Conservation (phyloP, 2,113 vertebrate genomes). For the Atrichornis clamosus region DNA sequence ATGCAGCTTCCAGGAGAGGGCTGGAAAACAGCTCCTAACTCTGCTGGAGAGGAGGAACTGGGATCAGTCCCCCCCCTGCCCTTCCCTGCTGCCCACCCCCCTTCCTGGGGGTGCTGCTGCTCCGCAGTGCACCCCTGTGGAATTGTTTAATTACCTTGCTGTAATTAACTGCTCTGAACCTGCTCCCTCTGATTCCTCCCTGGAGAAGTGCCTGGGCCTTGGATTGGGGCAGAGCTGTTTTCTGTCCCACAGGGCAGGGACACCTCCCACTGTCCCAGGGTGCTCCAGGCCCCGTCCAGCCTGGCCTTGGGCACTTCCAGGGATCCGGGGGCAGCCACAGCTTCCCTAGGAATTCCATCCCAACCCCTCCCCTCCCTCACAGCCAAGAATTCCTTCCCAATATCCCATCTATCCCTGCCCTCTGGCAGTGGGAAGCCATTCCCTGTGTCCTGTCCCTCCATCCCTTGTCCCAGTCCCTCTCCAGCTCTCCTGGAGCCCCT, state of each 20-base stretch:
- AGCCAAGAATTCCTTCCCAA: background rate
- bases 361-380: background rate
- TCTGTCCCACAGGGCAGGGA: rapidly evolving
- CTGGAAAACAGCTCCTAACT: background rate
- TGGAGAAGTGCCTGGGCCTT: rapidly evolving
- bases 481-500: background rate
- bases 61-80: background rate
- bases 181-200: background rate
- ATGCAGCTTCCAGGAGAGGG: background rate
- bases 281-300: background rate
- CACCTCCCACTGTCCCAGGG: rapidly evolving
- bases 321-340: background rate
- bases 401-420: rapidly evolving
- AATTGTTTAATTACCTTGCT: rapidly evolving
- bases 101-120: background rate
- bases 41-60: background rate
- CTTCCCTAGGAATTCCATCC: background rate
- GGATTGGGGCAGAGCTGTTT: rapidly evolving
- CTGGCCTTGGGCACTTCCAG: background rate
- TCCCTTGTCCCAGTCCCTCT: background rate
- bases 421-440: rapidly evolving
- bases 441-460: background rate
- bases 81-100: background rate
- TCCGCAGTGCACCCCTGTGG: no score
- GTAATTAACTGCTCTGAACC: background rate